phyloP scores from a whole-genome alignment of 2,113 vertebrate genomes.

The Bufo gargarizans region DNA sequence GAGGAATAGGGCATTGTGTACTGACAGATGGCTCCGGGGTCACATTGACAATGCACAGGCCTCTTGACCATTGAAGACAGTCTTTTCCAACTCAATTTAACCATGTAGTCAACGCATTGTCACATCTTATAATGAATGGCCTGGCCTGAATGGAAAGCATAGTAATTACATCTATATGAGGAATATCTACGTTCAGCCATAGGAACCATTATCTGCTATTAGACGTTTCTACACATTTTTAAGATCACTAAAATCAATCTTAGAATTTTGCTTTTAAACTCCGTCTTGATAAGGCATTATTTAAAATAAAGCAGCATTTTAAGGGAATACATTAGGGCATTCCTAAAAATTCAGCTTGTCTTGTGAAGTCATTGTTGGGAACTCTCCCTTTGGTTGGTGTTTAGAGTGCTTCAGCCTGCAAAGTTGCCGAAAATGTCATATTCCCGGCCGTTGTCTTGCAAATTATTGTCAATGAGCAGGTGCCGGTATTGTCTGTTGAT shows the following conservation, averaged over 20 bases:
- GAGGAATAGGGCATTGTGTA: constrained; percentile 33
- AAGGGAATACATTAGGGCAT: no score
- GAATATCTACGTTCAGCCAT: background rate
- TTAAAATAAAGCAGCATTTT: no score
- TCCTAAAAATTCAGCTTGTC: no score
- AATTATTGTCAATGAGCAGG: no score
- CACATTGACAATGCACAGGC: background rate
- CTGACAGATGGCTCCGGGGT: constrained; percentile 46
- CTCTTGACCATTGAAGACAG: constrained; percentile 17
- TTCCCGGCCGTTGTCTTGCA: no score
- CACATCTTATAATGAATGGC: background rate
- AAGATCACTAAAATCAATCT: background rate
- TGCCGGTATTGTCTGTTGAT: no score
- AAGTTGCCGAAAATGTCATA: no score
- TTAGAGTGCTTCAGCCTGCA: no score
- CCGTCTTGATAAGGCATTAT: background rate
- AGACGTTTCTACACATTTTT: background rate
- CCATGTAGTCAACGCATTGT: background rate
- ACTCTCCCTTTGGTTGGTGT: no score
- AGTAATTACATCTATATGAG: background rate
- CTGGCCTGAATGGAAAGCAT: background rate
- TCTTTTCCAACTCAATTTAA: background rate
- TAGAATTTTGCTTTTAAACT: no score
- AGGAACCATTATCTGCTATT: background rate
- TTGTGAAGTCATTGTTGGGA: no score